Evolutionary conservation across 92 coral and sea anemone genomes (phyloP).

Genomic region (Hydrozoanthus gracilis): DNA sequence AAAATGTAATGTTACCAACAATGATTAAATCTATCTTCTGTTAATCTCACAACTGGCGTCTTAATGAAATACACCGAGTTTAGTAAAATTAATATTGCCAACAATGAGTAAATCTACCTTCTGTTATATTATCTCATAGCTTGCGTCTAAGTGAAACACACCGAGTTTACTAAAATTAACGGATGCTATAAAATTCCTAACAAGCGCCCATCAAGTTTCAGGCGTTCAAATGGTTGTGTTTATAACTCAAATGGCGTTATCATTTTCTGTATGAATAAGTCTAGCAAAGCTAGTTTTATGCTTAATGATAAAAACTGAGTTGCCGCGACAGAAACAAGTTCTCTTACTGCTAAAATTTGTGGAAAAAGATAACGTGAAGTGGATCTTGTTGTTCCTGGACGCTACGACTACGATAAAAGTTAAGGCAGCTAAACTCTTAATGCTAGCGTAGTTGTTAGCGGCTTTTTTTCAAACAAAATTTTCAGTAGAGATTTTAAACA

Average conservation of each 20-base stretch:
- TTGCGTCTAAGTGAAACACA: not conserved
- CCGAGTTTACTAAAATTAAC: constrained; percentile 4
- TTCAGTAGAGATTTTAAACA: too few relatives aligned
- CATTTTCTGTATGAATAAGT: not conserved
- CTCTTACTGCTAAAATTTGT: constrained; percentile 11
- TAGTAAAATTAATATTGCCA: too few relatives aligned
- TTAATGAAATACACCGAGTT: too few relatives aligned
- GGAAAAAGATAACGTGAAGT: constrained; percentile 19
- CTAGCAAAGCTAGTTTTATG: constrained; percentile 20
- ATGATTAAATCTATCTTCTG: too few relatives aligned
- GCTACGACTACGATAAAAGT: constrained; percentile 1
- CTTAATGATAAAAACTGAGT: constrained; percentile 4
- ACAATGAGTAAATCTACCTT: not conserved
- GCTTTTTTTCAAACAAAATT: too few relatives aligned
- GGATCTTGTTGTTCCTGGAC: constrained; percentile 32
- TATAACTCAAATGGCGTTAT: not conserved
- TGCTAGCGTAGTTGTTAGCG: too few relatives aligned
- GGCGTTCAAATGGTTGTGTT: not conserved
- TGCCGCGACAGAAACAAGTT: constrained; percentile 2
- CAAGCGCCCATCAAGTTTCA: not conserved
- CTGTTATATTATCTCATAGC: not conserved
- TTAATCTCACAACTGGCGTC: too few relatives aligned
- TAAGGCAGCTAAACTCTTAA: not conserved
- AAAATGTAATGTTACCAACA: too few relatives aligned
- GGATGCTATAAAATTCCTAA: not conserved